Percentiles rank a stretch among this genome's conserved stretches.
Conservation (phyloP, 2,888 invertebrate genomes). For the Tetranychus truncatus region DNA sequence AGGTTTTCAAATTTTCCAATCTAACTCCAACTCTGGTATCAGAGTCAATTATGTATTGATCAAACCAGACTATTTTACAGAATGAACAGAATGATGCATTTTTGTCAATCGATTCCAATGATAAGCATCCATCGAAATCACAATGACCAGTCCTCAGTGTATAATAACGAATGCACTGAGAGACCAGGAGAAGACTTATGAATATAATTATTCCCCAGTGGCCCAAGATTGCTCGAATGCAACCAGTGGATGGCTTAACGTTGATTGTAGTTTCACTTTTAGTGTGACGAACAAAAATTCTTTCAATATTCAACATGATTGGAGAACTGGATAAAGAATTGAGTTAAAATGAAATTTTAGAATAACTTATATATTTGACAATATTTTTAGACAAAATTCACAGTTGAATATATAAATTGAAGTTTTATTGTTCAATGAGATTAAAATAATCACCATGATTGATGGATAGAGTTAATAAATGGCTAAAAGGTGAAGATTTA, state of each 20-base stretch:
- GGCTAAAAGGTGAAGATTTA: too few species aligned
- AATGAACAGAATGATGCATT: neutral
- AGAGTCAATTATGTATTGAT: neutral
- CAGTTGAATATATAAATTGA: too few species aligned
- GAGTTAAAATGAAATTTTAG: too few species aligned
- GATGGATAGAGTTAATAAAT: too few species aligned
- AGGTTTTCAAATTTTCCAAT: neutral
- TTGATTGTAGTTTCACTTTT: neutral
- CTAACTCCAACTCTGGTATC: neutral
- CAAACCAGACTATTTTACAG: neutral
- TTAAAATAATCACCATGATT: too few species aligned
- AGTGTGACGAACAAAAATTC: neutral
- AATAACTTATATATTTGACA: too few species aligned
- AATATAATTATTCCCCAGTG: neutral
- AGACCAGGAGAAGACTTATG: neutral
- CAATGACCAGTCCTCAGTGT: neutral
- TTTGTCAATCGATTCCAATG: neutral
- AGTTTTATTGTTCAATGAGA: too few species aligned
- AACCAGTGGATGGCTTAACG: neutral
- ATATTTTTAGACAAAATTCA: too few species aligned
- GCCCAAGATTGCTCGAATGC: neutral
- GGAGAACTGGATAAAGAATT: too few species aligned
- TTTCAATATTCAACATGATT: too few species aligned
- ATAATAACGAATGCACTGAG: neutral
- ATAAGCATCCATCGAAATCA: neutral